phyloP scores from a whole-genome alignment of 1,140 invertebrate species.

The Temnothorax longispinosus region DNA sequence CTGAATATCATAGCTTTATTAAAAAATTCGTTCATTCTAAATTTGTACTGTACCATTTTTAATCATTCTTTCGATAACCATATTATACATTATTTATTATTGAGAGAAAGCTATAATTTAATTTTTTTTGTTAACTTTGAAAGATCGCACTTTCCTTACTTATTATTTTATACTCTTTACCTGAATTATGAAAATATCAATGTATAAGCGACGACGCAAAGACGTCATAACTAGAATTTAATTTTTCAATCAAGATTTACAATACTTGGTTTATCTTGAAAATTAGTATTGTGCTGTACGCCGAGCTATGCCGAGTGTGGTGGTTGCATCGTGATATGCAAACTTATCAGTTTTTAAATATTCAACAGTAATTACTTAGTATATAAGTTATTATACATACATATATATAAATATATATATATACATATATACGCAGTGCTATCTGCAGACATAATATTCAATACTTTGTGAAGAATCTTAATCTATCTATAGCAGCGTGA shows the following conservation, averaged over 20 bases:
- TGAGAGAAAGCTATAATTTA: not conserved
- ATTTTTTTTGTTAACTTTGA: constrained; percentile 4
- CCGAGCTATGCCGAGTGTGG: constrained; percentile 11
- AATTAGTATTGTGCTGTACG: constrained; percentile 46
- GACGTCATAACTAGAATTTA: constrained; percentile 23
- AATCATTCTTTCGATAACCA: not conserved
- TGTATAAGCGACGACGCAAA: constrained; percentile 48
- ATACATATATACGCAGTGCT: constrained; percentile 31
- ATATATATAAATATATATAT: constrained; percentile 40
- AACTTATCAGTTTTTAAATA: constrained; percentile 50
- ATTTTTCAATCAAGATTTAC: constrained; percentile 33
- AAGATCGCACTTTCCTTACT: constrained; percentile 18
- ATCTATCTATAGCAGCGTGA: constrained; percentile 63
- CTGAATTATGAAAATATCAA: constrained; percentile 34
- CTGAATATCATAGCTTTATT: not conserved
- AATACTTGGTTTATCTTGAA: not conserved
- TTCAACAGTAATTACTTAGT: constrained; percentile 69
- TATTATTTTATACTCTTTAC: constrained; percentile 57
- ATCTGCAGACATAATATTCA: constrained; percentile 51
- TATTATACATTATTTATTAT: constrained; percentile 35
- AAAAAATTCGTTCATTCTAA: not conserved
- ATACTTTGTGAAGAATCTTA: constrained; percentile 70
- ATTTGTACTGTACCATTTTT: constrained; percentile 2
- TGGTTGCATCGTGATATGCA: constrained; percentile 30
- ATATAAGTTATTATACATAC: constrained; percentile 63